Percentiles rank a stretch among this genome's conserved stretches.
Evolutionary conservation across 2,113 vertebrate genomes (phyloP).

Genomic region (Empidonax alnorum): DNA sequence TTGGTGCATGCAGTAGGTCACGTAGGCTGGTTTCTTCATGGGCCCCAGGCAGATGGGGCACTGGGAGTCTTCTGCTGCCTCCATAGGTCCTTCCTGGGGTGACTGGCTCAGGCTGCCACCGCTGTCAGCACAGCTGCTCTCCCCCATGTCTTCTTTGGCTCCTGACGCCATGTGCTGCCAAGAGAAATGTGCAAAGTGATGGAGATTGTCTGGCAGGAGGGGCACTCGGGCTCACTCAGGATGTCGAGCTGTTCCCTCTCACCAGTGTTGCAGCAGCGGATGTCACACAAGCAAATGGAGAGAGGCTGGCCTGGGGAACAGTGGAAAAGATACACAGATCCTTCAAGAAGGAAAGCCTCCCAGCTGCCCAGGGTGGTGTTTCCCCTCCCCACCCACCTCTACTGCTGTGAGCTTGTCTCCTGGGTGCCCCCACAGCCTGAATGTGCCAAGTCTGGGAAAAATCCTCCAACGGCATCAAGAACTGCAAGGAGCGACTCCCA

Average conservation of each 20-base stretch:
- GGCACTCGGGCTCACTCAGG: neutral
- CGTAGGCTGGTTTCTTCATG: neutral
- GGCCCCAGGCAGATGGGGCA: neutral
- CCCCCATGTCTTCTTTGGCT: neutral
- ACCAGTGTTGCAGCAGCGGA: accelerated
- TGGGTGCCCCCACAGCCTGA: neutral
- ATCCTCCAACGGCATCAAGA: neutral
- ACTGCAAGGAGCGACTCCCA: neutral
- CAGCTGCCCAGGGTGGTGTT: neutral
- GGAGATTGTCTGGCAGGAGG: neutral
- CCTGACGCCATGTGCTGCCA: neutral
- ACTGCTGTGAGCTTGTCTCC: neutral
- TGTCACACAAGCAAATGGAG: neutral
- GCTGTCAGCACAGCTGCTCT: neutral
- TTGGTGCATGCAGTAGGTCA: neutral
- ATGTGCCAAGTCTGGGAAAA: neutral
- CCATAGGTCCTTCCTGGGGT: accelerated
- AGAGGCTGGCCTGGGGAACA: neutral
- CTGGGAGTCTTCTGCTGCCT: neutral
- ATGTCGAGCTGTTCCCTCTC: neutral
- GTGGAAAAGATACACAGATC: neutral
- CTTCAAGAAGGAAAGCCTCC: neutral
- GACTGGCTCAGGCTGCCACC: neutral
- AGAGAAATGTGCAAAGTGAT: neutral
- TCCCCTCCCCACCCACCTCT: neutral